Percentiles rank a stretch among this genome's conserved stretches.
Conservation (phyloP, 2,888 invertebrate species). For the Axea sp. region DNA sequence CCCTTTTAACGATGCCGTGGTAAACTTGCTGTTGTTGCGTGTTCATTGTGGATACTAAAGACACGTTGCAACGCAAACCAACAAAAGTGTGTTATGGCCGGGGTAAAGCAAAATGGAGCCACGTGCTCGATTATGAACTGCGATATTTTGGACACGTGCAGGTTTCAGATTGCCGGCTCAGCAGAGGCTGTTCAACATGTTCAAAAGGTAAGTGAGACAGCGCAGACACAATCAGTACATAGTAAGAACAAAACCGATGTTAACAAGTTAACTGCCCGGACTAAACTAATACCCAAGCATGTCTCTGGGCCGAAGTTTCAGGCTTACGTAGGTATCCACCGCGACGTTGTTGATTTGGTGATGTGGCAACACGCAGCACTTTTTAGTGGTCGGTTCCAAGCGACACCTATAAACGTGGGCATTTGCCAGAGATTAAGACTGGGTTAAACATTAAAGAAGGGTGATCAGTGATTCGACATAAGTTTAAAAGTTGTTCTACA, state of each 20-base stretch:
- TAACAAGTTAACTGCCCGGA: conserved; percentile 65
- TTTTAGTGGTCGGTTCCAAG: conserved; percentile 64
- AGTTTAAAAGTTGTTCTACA: too few species aligned
- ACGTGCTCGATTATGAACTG: conserved; percentile 27
- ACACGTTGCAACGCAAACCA: conserved; percentile 44
- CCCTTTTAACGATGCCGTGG: conserved; percentile 83
- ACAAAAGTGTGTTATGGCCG: conserved; percentile 28
- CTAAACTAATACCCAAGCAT: conserved; percentile 70
- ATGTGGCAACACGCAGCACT: conserved; percentile 79
- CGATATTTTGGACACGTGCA: conserved; percentile 6
- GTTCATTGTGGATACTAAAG: conserved; percentile 57
- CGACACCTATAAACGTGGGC: conserved; percentile 64
- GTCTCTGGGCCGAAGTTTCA: conserved; percentile 49
- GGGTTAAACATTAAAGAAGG: too few species aligned
- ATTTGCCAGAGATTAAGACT: too few species aligned
- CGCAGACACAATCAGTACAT: neutral
- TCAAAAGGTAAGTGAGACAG: neutral
- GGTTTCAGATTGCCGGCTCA: conserved; percentile 16
- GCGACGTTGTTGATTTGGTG: conserved; percentile 67
- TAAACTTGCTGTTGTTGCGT: conserved; percentile 60
- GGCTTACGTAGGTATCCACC: conserved; percentile 36
- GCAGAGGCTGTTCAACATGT: conserved; percentile 30
- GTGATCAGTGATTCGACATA: too few species aligned
- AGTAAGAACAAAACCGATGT: conserved; percentile 63
- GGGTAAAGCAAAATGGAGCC: conserved; percentile 35